phyloP scores from a whole-genome alignment of 2,797 vertebrate species.

The Hyperoplus lanceolatus region DNA sequence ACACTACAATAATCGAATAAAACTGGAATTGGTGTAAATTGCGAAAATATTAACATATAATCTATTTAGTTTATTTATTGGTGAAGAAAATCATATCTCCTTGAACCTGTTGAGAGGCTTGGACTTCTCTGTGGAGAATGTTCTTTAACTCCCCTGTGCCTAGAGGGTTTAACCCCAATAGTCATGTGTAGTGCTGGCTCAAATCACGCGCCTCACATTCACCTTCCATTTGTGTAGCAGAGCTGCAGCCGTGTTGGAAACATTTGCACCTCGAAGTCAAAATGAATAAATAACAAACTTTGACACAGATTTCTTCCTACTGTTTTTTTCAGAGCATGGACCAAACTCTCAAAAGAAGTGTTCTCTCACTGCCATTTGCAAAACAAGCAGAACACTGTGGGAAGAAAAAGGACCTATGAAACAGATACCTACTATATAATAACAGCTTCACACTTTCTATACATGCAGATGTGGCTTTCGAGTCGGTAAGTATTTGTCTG shows the following conservation, averaged over 20 bases:
- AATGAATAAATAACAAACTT: slow-evolving; percentile 62
- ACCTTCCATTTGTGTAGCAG: neutral
- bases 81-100: neutral
- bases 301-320: slow-evolving; percentile 44
- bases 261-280: slow-evolving; percentile 54
- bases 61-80: too few relatives aligned
- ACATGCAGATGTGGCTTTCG: slow-evolving; percentile 13
- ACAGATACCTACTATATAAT: slow-evolving; percentile 14
- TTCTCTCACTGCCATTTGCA: slow-evolving; percentile 25
- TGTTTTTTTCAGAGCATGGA: slow-evolving; percentile 13
- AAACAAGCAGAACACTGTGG: slow-evolving; percentile 15
- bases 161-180: too few relatives aligned
- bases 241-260: slow-evolving; percentile 33
- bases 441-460: slow-evolving; percentile 2
- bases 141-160: too few relatives aligned
- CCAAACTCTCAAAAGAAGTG: slow-evolving; percentile 4
- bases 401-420: slow-evolving; percentile 40
- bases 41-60: neutral
- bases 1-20: neutral
- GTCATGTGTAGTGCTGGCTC: too few relatives aligned
- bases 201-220: slow-evolving; percentile 25
- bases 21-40: neutral
- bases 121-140: too few relatives aligned
- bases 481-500: slow-evolving; percentile 19
- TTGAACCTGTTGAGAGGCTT: too few relatives aligned